A percentile compares a stretch with the other conserved stretches of the same genome.
phyloP scores from a whole-genome alignment of 2,888 invertebrate genomes.

The Eledona agricola region DNA sequence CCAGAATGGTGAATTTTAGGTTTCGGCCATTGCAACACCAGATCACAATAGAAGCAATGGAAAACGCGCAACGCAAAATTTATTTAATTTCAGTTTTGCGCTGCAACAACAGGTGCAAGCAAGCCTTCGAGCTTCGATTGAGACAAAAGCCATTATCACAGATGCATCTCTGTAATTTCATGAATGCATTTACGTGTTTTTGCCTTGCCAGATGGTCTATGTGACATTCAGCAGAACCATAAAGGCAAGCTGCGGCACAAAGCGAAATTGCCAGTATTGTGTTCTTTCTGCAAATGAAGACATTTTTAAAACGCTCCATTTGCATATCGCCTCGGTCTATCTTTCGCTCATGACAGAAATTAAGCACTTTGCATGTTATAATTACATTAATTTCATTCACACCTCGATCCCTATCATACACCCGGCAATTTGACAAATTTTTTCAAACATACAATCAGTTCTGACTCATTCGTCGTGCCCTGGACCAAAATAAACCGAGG shows the following conservation, averaged over 20 bases:
- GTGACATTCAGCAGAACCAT: conserved; percentile 7
- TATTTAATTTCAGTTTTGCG: conserved; percentile 4
- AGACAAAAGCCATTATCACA: conserved; percentile 19
- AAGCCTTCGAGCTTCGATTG: conserved; percentile 1
- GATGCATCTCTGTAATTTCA: conserved; percentile 22
- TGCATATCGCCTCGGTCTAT: conserved; percentile 25
- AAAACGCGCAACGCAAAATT: conserved; percentile 1
- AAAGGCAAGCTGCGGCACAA: conserved; percentile 16
- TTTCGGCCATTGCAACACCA: conserved; percentile 11
- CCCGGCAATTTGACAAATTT: conserved; percentile 20
- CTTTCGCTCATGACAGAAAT: conserved; percentile 30
- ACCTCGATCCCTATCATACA: conserved; percentile 27
- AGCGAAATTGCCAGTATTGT: too few species aligned
- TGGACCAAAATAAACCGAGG: conserved; percentile 38
- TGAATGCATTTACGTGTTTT: conserved; percentile 22
- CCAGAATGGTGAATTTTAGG: conserved; percentile 13
- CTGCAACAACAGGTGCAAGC: background rate
- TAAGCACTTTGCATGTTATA: conserved; percentile 32
- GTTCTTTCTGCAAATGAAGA: conserved; percentile 28
- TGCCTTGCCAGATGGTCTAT: conserved; percentile 20
- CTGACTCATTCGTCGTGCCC: conserved; percentile 37
- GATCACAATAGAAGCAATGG: too few species aligned
- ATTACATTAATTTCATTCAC: conserved; percentile 32
- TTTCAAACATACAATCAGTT: conserved; percentile 21
- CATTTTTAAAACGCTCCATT: conserved; percentile 29